Conservation (phyloP, 2,888 invertebrate species). For the Polydrusus tereticollis region DNA sequence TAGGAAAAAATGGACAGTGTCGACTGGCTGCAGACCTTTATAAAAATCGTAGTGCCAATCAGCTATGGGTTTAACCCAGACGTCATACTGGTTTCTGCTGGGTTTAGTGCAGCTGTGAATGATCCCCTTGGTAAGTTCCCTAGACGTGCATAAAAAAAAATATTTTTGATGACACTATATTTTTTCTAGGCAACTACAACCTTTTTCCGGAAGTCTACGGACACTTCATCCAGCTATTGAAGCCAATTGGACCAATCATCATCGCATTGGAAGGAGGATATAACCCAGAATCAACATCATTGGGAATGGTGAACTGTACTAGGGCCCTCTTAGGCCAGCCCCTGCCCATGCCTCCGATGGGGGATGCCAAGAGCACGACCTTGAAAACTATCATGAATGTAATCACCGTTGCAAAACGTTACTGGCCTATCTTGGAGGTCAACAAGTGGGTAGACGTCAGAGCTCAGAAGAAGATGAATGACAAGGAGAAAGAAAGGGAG, state of each 20-base stretch:
- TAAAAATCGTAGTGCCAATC: constrained; percentile 90
- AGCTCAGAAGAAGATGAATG: background rate
- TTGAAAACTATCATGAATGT: constrained; percentile 78
- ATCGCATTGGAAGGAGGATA: constrained; percentile 94
- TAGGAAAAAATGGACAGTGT: constrained; percentile 88
- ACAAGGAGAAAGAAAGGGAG: too few relatives aligned
- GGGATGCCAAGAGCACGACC: constrained; percentile 61
- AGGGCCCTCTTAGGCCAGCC: constrained; percentile 84
- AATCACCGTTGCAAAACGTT: constrained; percentile 75
- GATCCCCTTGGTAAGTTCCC: constrained; percentile 78
- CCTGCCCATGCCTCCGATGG: constrained; percentile 69
- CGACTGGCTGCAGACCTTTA: constrained; percentile 90
- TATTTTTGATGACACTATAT: background rate
- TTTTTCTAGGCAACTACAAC: constrained; percentile 77
- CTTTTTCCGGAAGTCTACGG: constrained; percentile 93
- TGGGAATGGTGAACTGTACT: constrained; percentile 89
- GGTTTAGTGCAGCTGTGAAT: constrained; percentile 91
- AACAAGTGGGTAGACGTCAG: constrained; percentile 50
- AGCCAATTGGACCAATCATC: constrained; percentile 83
- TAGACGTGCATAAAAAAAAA: background rate
- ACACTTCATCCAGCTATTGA: constrained; percentile 88
- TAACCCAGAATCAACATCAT: constrained; percentile 87
- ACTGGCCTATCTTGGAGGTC: constrained; percentile 72
- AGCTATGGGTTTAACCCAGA: constrained; percentile 91
- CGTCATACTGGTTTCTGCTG: constrained; percentile 89